Base-by-base conservation (phyloP, 1,140 invertebrate species). In the Drosophila trapezifrons region DNA sequence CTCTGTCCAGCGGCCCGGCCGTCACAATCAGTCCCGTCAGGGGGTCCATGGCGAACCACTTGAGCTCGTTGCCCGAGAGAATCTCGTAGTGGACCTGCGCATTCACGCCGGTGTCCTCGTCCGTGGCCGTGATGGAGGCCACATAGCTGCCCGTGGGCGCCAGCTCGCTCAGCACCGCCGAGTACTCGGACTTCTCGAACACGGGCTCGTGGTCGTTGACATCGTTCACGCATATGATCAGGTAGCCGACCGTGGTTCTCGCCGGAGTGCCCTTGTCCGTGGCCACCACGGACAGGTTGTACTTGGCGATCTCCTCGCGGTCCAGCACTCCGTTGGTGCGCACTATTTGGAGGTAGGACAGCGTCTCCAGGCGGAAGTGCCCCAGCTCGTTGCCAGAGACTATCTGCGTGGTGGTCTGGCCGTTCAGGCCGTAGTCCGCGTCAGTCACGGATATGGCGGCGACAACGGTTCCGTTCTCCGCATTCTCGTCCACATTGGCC, bases 171-270 rank as follows among this genome's bases (percentile, higher is more conserved):
- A 99, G 92, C 3, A 97, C 95, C 0, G 97, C 95, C 0, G 96
- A 96, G 92, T 98, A 98, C 91, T 98, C 97, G 60, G 96, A 97
- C 92, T 98, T 97, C 91, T 98, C 97, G 90, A 99, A 99, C 4
- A 97, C 97, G 2, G 97, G 97, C 85, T 98, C 96, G 92, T 98
- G 97, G 92, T 99, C 98, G 93, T 99, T 99, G 1, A 97, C 96
- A 92, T 99, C 98, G 91, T 98, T 98, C 0, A 99, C 97, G 80
- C 97, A 95, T 91, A 99, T 97, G 18, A 97, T 96, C 56, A 99
- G 93, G 92, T 98, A 96, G 13, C 96, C 95, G 0, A 96, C 96
- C 1, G 96, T 94, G n/a, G 96, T 96, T 58, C 97, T 93, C 3
- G 96, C 95, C 32, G 97, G 97, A 20, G 94, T 94, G 1, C 98